Conservation (phyloP, 2,888 invertebrate genomes). For the Patella caerulea region DNA sequence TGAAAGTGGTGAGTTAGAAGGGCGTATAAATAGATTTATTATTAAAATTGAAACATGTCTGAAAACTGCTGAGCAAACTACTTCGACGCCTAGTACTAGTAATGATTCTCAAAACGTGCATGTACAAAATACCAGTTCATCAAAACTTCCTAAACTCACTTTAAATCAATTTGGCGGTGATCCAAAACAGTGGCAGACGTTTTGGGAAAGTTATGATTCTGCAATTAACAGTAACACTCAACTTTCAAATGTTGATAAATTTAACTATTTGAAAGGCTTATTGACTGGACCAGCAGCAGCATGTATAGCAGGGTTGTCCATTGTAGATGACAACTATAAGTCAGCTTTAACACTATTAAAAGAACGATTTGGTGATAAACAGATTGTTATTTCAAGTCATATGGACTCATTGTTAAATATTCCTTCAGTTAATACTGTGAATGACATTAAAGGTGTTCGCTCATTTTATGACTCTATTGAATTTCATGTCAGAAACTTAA, state of each 20-base stretch:
- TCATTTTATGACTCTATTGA: neutral
- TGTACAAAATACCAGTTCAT: neutral
- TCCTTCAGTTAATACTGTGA: neutral
- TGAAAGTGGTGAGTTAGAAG: neutral
- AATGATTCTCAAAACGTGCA: neutral
- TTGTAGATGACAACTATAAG: constrained; percentile 29
- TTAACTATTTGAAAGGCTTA: constrained; percentile 26
- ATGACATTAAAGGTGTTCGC: neutral
- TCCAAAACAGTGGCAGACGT: constrained; percentile 22
- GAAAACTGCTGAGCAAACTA: neutral
- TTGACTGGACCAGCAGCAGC: constrained; percentile 22
- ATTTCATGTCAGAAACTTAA: neutral
- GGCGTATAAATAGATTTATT: neutral
- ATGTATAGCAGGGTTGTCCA: constrained; percentile 24
- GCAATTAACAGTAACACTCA: constrained; percentile 23
- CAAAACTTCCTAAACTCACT: constrained; percentile 26
- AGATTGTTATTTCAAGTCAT: constrained; percentile 21
- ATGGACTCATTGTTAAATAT: neutral
- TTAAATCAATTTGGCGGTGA: constrained; percentile 23
- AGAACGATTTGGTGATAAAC: constrained; percentile 27
- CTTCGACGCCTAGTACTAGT: neutral
- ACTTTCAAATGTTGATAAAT: constrained; percentile 21
- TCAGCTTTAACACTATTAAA: constrained; percentile 21
- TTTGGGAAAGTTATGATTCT: constrained; percentile 28
- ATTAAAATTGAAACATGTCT: neutral